A percentile compares a stretch with the other conserved stretches of the same genome.
Conservation (phyloP, 2,888 invertebrate genomes). For the Agriopis leucophaearia region DNA sequence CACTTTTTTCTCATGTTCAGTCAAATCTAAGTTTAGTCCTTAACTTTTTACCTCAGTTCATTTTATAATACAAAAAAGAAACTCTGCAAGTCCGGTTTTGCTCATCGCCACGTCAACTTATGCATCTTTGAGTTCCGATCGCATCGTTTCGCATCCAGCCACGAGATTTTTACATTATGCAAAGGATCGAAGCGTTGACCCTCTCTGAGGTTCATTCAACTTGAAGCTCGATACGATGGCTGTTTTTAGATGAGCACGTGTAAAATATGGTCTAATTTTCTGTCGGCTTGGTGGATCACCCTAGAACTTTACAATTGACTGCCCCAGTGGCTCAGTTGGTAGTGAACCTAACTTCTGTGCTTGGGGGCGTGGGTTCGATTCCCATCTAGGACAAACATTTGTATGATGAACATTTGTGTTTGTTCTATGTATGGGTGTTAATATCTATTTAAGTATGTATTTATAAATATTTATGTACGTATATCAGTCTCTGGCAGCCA, state of each 20-base stretch:
- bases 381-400: no score
- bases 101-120: conserved; percentile 38
- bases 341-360: no score
- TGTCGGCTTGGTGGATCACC: no score
- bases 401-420: no score
- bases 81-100: conserved; percentile 20
- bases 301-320: no score
- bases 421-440: no score
- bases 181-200: conserved; percentile 40
- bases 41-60: background rate
- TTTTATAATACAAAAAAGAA: conserved; percentile 1
- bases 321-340: no score
- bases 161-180: conserved; percentile 36
- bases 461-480: no score
- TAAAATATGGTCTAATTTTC: background rate
- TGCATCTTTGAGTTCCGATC: conserved; percentile 21
- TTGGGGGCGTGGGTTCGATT: no score
- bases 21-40: background rate
- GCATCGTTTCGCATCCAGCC: conserved; percentile 38
- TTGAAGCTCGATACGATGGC: background rate
- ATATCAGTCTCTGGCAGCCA: no score
- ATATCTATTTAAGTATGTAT: no score
- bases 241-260: background rate
- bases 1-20: background rate
- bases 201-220: conserved; percentile 38